Conservation (phyloP, 2,797 vertebrate species). For the Spinibarbus caldwelli region DNA sequence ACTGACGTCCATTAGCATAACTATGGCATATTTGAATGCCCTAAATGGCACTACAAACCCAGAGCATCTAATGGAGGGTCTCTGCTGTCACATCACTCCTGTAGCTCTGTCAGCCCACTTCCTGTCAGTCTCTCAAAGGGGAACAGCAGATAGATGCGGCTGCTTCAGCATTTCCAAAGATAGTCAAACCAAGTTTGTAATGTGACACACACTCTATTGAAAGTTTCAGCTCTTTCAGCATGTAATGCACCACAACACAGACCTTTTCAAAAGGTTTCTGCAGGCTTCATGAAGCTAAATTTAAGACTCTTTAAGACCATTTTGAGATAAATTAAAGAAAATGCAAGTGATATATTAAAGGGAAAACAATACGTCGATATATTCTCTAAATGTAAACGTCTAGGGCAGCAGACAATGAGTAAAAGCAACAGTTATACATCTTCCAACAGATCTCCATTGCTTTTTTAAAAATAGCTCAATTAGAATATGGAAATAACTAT, state of each 20-base stretch:
- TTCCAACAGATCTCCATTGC: background rate
- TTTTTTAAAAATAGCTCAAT: background rate
- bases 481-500: background rate
- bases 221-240: background rate
- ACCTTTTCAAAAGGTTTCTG: background rate
- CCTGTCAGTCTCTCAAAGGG: background rate
- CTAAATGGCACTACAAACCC: slow-evolving; percentile 58
- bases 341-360: too few relatives aligned
- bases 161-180: background rate
- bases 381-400: background rate
- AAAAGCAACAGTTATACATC: background rate
- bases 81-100: slow-evolving; percentile 49
- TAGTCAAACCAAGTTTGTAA: background rate
- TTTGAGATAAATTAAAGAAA: too few relatives aligned
- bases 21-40: slow-evolving; percentile 50
- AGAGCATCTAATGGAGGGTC: slow-evolving; percentile 44
- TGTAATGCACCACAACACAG: background rate
- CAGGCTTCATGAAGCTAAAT: background rate
- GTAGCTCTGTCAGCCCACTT: slow-evolving; percentile 36
- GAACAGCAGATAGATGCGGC: background rate
- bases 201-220: background rate
- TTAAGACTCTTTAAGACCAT: background rate
- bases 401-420: background rate
- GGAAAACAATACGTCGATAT: too few relatives aligned
- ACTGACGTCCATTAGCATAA: slow-evolving; percentile 62